Base-by-base conservation (phyloP, 2,113 vertebrate genomes). In the Cynocephalus volans region DNA sequence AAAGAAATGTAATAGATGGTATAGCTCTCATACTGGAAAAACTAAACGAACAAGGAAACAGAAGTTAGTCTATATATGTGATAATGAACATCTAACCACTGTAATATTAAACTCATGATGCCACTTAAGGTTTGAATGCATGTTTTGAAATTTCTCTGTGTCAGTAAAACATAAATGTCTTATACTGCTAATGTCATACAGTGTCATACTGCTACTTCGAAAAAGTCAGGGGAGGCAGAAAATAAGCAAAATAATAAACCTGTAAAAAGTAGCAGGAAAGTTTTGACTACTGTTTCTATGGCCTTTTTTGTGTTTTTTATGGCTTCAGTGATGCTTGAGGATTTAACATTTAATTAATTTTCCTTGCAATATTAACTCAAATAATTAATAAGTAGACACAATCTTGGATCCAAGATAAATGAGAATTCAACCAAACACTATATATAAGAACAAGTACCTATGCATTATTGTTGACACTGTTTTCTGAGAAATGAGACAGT, bases 301-400 rank as follows among this genome's bases (percentile, higher is more conserved):
- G 8, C 18, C 18, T 65, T 94, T 92, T 64, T 67, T 48, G 52
- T 82, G 19, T 52, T 64, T 88, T 89, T 86, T 86, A 85, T 75
- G 24, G 41, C 58, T 58, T 86, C 62, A 64, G 31, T 6, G 21
- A 64, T 65, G 14, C 23, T 69, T 65, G 19, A 83, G 23, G 4
- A 64, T 80, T 94, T 95, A 62, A 90, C 52, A 92, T 56, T 85
- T 80, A 92, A 82, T 88, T 82, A 90, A 60, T 88, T 90, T 95
- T 84, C 45, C 65, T 87, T 80, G 41, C 41, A 93, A 65, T 96
- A 90, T 79, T 95, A 80, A 75, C 45, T 83, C 56, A 87, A 88
- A 41, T 77, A 76, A 58, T 64, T 1, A 33, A 65, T 23, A 87
- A 9, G 1, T 95, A 5, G 41, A 83, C 4, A 73, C 12, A 58